Percentiles rank a stretch among this genome's conserved stretches.
These are phyloP conservation scores for Plotosus lineatus DNA, from an alignment of 2,113 vertebrate species.

Conservation along the genomic window DNA sequence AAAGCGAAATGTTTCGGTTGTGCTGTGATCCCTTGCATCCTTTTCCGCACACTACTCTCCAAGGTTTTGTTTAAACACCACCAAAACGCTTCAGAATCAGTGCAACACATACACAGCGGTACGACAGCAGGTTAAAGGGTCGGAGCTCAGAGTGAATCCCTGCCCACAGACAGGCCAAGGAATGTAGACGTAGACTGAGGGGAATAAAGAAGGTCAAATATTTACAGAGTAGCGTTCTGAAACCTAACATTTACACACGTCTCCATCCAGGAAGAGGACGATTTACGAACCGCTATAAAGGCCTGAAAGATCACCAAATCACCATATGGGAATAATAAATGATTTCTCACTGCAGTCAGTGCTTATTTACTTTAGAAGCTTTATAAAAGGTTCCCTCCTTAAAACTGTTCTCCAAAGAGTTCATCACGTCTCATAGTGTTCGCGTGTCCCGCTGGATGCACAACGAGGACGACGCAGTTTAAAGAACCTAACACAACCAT, in stretches of 20 bases:
- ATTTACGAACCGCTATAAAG: not conserved
- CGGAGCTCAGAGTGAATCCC: not conserved
- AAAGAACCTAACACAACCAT: not conserved
- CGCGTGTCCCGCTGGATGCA: not conserved
- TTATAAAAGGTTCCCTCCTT: not conserved
- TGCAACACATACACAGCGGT: not conserved
- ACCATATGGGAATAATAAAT: not conserved
- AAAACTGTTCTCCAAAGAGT: not conserved
- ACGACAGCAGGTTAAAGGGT: not conserved
- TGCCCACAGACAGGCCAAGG: not conserved
- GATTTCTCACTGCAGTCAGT: not conserved
- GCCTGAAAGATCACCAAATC: not conserved
- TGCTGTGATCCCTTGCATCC: not conserved
- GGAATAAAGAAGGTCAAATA: conserved; percentile 38
- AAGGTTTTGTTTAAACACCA: not conserved
- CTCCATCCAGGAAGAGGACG: not conserved
- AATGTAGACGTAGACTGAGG: conserved; percentile 15
- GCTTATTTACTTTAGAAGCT: not conserved
- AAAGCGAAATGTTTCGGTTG: too few species aligned
- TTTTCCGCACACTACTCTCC: not conserved
- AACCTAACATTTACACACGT: conserved; percentile 10
- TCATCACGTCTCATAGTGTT: not conserved
- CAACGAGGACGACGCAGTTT: too few species aligned
- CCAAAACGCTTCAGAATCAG: not conserved
- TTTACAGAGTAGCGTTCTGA: conserved; percentile 20